Percentiles rank a stretch among this genome's conserved stretches.
These are phyloP conservation scores for Empidonax alnorum DNA, from an alignment of 2,113 vertebrate species.

Conservation along the genomic window DNA sequence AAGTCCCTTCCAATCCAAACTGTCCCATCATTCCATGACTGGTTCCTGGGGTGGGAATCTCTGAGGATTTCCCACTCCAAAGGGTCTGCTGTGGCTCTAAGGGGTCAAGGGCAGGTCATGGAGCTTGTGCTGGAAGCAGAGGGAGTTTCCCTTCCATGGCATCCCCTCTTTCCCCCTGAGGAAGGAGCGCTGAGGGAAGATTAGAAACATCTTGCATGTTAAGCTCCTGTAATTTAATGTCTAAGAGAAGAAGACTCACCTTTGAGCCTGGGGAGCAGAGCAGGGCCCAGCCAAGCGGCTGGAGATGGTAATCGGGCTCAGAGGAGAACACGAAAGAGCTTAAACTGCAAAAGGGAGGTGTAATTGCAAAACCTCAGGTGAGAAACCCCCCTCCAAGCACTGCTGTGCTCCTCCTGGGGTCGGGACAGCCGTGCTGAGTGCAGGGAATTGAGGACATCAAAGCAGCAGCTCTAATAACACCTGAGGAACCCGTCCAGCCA, in stretches of 20 bases:
- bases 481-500: neutral
- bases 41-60: neutral
- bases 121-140: neutral
- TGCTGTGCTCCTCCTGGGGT: neutral
- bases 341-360: conserved; percentile 9
- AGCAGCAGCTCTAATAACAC: conserved; percentile 6
- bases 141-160: neutral
- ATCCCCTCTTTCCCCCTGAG: neutral
- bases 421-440: neutral
- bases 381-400: neutral
- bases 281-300: neutral
- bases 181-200: neutral
- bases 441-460: neutral
- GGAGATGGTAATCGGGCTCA: neutral
- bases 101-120: neutral
- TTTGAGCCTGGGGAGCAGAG: neutral
- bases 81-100: neutral
- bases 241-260: neutral
- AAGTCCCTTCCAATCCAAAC: neutral
- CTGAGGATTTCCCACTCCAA: neutral
- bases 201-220: neutral
- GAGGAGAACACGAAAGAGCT: neutral
- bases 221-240: neutral
- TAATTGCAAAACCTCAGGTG: neutral
- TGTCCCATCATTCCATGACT: fast-evolving